A percentile compares a stretch with the other conserved stretches of the same genome.
These are phyloP conservation scores for Ostrea edulis DNA, from an alignment of 1,140 invertebrate species.

Conservation along the genomic window DNA sequence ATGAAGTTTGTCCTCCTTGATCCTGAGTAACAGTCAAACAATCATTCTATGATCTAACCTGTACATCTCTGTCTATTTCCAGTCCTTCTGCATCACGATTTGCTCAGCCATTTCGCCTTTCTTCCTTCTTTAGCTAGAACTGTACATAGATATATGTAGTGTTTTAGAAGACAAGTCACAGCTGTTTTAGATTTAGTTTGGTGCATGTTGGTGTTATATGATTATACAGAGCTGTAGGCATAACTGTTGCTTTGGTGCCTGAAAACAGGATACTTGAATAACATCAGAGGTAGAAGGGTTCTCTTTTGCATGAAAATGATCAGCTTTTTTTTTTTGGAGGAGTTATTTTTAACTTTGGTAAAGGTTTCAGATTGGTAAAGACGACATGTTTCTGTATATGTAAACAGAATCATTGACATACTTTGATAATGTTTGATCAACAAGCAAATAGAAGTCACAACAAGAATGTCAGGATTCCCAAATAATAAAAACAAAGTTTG, in stretches of 20 bases:
- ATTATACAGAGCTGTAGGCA: background rate
- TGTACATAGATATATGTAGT: background rate
- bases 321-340: background rate
- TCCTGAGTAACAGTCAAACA: slow-evolving; percentile 23
- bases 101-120: slow-evolving; percentile 1
- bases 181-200: background rate
- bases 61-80: background rate
- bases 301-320: background rate
- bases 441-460: slow-evolving; percentile 7
- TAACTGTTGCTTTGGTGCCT: slow-evolving; percentile 14
- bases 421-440: background rate
- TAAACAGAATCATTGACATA: slow-evolving; percentile 18
- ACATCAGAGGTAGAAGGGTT: background rate
- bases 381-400: slow-evolving; percentile 1
- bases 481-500: background rate
- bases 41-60: background rate
- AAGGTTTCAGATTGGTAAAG: background rate
- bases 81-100: slow-evolving; percentile 18
- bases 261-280: slow-evolving; percentile 4
- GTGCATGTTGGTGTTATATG: background rate
- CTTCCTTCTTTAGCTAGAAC: background rate
- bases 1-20: slow-evolving; percentile 21
- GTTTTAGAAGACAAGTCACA: background rate
- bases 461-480: background rate
- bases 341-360: background rate